These are phyloP conservation scores for Graptemys geographica DNA, from an alignment of 2,797 vertebrate genomes.

Conservation along the genomic window DNA sequence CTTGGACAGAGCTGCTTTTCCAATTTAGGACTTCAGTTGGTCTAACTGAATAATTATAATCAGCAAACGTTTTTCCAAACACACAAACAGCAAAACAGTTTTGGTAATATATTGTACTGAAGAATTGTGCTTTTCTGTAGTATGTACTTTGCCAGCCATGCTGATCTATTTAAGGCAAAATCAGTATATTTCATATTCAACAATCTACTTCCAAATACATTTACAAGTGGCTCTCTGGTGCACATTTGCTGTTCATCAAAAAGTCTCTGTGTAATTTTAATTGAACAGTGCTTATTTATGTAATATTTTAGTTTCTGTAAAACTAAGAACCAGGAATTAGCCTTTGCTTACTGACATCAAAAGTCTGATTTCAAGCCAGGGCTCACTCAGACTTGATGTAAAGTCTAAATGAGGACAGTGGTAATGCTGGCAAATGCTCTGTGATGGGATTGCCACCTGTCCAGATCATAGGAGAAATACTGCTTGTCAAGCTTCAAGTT, in stretches of 20 bases:
- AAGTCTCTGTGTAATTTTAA: slow-evolving; percentile 52
- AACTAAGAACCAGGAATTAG: slow-evolving; percentile 37
- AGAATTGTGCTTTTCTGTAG: slow-evolving; percentile 11
- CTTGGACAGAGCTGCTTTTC: slow-evolving; percentile 90
- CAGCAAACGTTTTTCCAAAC: slow-evolving; percentile 53
- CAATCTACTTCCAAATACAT: slow-evolving; percentile 51
- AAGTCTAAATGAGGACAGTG: slow-evolving; percentile 76
- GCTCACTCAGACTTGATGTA: slow-evolving; percentile 61
- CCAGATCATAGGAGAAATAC: slow-evolving; percentile 44
- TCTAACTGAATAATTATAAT: slow-evolving; percentile 76
- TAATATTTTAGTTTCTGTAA: slow-evolving; percentile 54
- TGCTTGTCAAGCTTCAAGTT: slow-evolving; percentile 39
- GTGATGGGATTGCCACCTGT: slow-evolving; percentile 69
- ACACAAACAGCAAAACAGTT: slow-evolving; percentile 39
- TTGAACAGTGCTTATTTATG: slow-evolving; percentile 24
- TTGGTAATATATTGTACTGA: slow-evolving; percentile 33
- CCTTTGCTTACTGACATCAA: slow-evolving; percentile 63
- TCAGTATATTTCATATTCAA: slow-evolving; percentile 54
- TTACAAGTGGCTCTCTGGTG: slow-evolving; percentile 1
- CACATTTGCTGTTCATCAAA: slow-evolving; percentile 58
- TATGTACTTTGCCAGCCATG: slow-evolving; percentile 10
- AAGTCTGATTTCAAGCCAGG: slow-evolving; percentile 64
- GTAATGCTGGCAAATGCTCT: slow-evolving; percentile 36
- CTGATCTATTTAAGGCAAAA: slow-evolving; percentile 39
- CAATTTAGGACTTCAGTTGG: slow-evolving; percentile 90